Evolutionary conservation across 2,113 vertebrate genomes (phyloP), one percentile per base, ranked within the genome.

Genomic region (Sorex araneus): DNA sequence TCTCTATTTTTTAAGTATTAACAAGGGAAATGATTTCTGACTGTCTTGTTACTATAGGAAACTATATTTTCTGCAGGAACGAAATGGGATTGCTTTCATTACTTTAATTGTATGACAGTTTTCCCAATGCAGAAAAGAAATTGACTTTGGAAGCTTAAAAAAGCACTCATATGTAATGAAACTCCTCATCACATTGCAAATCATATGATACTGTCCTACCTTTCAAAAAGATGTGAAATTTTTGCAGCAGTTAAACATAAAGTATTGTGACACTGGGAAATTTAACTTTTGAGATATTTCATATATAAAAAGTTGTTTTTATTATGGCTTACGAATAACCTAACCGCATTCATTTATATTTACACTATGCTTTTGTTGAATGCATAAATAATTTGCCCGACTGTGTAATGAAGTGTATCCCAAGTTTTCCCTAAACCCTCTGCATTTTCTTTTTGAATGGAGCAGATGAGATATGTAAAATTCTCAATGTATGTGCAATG

Each of bases 241-340:
- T 74, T 84, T 54, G 30, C 50, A 96, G 81, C n/a, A 78, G 43
- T 95, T 95, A 87, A 45, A 28, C 45, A 90, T 93, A 94, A 97
- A 96, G 95, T 95, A 92, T 40, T n/a, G 60, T 94, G 90, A 96
- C 57, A 94, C 7, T 87, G 25, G 71, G 2, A 96, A 95, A 82
- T 97, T 97, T 96, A 97, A 79, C 28, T 97, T 92, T 94, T 96
- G 92, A 97, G 85, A 71, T 96, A 96, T 96, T 97, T 96, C 77
- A 96, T 96, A 77, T 84, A 28, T 81, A 85, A 91, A 78, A 94
- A 70, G 86, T 27, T 27, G 69, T 32, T 0, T 1, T 80, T 94
- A 95, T 93, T 91, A 90, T 93, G 90, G 80, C 19, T 89, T 82
- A 79, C 75, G 95, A 84, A 96, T 95, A 94, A 93, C 69, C 30